A percentile compares a stretch with the other conserved stretches of the same genome.
Conservation (phyloP, 1,140 invertebrate species). For the Vollenhovia emeryi region DNA sequence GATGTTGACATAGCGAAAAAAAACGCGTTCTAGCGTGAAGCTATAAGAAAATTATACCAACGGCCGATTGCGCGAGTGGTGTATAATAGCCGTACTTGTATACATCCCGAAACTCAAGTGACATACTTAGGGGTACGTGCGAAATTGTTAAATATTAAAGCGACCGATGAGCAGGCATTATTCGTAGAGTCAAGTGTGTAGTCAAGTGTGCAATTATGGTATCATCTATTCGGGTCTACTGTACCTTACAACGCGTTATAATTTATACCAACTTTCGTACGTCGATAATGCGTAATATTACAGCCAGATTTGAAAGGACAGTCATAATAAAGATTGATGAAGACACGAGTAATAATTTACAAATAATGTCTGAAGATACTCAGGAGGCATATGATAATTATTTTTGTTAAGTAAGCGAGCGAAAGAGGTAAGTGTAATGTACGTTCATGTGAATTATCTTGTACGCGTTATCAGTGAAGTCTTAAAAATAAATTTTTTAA, state of each 20-base stretch:
- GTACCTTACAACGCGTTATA: neutral
- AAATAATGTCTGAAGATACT: neutral
- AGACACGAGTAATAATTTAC: neutral
- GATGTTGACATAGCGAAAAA: neutral
- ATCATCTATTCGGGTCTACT: neutral
- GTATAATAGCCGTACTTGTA: neutral
- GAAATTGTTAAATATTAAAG: constrained; percentile 39
- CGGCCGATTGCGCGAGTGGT: neutral
- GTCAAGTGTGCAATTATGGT: neutral
- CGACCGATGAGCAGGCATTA: neutral
- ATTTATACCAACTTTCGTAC: neutral
- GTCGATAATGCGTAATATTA: constrained; percentile 3
- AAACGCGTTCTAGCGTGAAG: neutral
- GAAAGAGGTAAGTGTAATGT: neutral
- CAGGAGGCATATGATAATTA: neutral
- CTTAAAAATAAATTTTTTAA: neutral
- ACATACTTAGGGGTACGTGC: neutral
- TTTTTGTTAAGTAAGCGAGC: neutral
- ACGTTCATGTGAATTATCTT: too few species aligned
- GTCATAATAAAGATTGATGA: neutral
- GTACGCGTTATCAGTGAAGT: neutral
- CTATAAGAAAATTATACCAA: constrained; percentile 29
- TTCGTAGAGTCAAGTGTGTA: neutral
- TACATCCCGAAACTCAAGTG: constrained; percentile 9
- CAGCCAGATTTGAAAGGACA: neutral